Evolutionary conservation across 2,113 vertebrate species (phyloP).

Genomic region (Turdus rufiventris): DNA sequence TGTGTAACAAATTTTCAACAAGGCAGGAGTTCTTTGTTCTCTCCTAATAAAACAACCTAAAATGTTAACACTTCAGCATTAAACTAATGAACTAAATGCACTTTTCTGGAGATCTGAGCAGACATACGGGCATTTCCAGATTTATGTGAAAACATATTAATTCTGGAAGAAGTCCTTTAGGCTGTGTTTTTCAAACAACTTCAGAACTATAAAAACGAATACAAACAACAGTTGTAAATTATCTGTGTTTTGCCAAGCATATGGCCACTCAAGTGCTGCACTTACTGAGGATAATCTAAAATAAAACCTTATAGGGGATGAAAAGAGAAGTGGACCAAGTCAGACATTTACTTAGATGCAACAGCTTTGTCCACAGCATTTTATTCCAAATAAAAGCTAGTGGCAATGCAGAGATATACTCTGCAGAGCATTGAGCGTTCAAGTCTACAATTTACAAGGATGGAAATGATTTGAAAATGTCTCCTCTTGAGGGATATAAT

Average conservation of each 20-base stretch:
- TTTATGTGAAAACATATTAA: slow-evolving; percentile 22
- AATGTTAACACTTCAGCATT: slow-evolving; percentile 46
- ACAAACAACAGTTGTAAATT: slow-evolving; percentile 9
- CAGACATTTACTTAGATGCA: neutral
- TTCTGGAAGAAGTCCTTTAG: slow-evolving; percentile 16
- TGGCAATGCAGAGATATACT: neutral
- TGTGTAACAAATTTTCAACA: slow-evolving; percentile 32
- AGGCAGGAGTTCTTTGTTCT: slow-evolving; percentile 32
- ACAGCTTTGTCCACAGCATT: neutral
- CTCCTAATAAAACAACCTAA: slow-evolving; percentile 44
- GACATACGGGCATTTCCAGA: neutral
- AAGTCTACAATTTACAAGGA: neutral
- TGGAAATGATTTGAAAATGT: neutral
- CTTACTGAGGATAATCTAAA: neutral
- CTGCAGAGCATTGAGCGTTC: fast-evolving
- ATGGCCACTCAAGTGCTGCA: neutral
- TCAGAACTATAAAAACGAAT: slow-evolving; percentile 6
- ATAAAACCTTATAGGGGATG: neutral
- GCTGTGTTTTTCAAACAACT: slow-evolving; percentile 28
- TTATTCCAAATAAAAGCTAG: neutral
- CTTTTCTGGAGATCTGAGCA: slow-evolving; percentile 2
- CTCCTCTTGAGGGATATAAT: neutral
- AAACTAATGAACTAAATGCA: slow-evolving; percentile 17
- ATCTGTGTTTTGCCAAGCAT: neutral
- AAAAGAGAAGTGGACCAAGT: neutral